These are phyloP conservation scores for Callaeas wilsoni DNA, from an alignment of 2,113 vertebrate genomes.

Conservation along the genomic window DNA sequence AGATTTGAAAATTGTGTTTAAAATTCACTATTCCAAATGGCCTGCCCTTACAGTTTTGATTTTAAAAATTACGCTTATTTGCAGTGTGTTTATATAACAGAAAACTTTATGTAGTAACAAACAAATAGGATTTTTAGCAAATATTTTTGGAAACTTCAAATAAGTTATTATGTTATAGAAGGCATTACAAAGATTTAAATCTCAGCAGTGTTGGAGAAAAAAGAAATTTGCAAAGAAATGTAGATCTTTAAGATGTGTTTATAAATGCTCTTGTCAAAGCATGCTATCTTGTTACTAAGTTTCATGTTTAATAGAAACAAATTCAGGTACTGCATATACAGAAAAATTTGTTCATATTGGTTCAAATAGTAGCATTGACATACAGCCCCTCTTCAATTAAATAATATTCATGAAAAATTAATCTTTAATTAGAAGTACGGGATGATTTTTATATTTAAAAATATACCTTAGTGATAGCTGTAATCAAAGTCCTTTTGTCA, in stretches of 20 bases:
- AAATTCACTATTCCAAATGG: background rate
- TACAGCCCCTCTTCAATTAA: background rate
- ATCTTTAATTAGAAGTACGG: background rate
- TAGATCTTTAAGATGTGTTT: background rate
- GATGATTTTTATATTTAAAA: background rate
- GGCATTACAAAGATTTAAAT: background rate
- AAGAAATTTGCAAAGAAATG: background rate
- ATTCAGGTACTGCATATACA: background rate
- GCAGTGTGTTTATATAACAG: background rate
- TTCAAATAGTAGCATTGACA: background rate
- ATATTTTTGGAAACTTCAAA: background rate
- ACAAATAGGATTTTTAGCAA: background rate
- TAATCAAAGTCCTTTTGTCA: background rate
- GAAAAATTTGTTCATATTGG: background rate
- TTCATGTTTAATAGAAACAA: background rate
- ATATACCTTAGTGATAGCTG: background rate
- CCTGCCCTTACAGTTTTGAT: background rate
- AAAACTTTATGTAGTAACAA: background rate
- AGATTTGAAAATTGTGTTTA: background rate
- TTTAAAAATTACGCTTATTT: background rate
- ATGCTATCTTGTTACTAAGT: background rate
- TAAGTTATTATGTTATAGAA: background rate
- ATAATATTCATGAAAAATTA: background rate
- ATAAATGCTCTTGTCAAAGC: background rate
- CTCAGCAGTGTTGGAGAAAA: background rate